These are phyloP conservation scores for Pseudorhiza aurosa DNA, from an alignment of 30 jellyfish, hydroid and myxozoan genomes.

Conservation along the genomic window DNA sequence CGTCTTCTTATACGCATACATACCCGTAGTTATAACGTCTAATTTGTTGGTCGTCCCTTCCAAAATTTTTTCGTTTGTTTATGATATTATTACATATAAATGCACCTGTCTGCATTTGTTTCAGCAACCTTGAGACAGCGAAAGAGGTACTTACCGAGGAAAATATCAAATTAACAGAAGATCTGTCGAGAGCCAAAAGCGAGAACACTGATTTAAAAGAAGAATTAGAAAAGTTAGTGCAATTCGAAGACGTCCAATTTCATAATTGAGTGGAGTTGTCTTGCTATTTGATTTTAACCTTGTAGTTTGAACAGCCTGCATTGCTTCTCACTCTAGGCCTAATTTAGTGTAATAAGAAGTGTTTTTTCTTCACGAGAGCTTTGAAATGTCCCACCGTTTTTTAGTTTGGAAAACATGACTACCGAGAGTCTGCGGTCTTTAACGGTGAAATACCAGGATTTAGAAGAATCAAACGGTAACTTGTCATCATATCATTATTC, in stretches of 20 bases:
- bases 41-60: background rate
- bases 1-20: too few species aligned
- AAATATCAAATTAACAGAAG: background rate
- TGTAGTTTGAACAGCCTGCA: too few species aligned
- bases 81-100: too few species aligned
- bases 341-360: too few species aligned
- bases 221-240: constrained; percentile 41
- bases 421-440: constrained; percentile 78
- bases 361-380: background rate
- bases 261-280: background rate
- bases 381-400: constrained; percentile 8
- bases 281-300: background rate
- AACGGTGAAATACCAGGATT: constrained; percentile 60
- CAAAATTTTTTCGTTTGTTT: too few species aligned
- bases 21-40: too few species aligned
- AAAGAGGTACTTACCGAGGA: constrained; percentile 9
- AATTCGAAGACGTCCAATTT: too few species aligned
- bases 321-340: too few species aligned
- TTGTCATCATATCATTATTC: too few species aligned
- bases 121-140: constrained; percentile 42
- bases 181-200: background rate
- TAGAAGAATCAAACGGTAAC: constrained; percentile 71
- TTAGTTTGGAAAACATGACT: constrained; percentile 72
- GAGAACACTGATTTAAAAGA: constrained; percentile 55
- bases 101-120: too few species aligned